Evolutionary conservation across 2,113 vertebrate species (phyloP).

Genomic region (Anarrhichthys ocellatus): DNA sequence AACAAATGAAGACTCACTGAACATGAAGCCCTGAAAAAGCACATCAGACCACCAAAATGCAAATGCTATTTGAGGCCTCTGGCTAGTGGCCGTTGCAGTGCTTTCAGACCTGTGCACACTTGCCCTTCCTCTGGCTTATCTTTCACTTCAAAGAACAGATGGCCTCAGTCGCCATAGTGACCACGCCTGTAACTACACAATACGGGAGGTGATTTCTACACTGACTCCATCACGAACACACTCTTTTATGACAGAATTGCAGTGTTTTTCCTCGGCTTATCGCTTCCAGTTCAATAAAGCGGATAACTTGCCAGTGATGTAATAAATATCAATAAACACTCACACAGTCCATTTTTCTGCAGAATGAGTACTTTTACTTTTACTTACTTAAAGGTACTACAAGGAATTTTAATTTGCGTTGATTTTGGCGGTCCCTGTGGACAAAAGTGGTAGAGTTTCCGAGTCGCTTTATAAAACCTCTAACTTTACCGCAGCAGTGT

Average conservation of each 20-base stretch:
- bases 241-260: background rate
- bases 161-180: background rate
- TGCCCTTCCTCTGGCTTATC: background rate
- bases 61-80: background rate
- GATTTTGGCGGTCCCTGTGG: too few relatives aligned
- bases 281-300: background rate
- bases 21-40: background rate
- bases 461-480: too few relatives aligned
- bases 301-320: background rate
- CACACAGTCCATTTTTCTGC: background rate
- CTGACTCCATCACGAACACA: background rate
- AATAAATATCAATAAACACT: background rate
- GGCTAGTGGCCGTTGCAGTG: background rate
- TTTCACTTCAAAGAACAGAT: constrained; percentile 15
- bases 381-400: background rate
- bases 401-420: too few relatives aligned
- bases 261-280: background rate
- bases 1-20: background rate
- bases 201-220: background rate
- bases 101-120: constrained; percentile 1
- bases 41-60: background rate
- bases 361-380: background rate
- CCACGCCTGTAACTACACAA: background rate
- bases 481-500: too few relatives aligned
- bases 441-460: too few relatives aligned